Base-by-base conservation (phyloP, 2,888 invertebrate genomes). In the Lucinisca nassula region DNA sequence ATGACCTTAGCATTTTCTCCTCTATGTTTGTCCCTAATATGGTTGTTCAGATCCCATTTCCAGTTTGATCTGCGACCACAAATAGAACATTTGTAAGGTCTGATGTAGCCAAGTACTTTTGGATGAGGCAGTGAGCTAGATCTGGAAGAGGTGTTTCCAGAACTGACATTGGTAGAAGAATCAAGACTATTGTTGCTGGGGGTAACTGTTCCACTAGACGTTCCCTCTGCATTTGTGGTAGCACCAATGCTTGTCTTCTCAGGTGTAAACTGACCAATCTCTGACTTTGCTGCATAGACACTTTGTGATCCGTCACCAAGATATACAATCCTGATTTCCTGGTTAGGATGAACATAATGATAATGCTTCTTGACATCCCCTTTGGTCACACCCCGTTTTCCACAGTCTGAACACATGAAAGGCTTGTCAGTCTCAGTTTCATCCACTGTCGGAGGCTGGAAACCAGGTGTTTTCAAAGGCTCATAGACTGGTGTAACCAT, bases 21-120 rank as follows among this genome's bases (percentile, higher is more conserved):
- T 32, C 92, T 92, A 89, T 96, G 96, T 70, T 93, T 92, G 21
- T 93, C 91, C 55, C 95, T 88, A 91, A 99, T 99, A 96, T 99
- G 99, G 96, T 99, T 99, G 72, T 98, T 99, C 86, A 99, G 98
- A 96, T 99, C 99, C 99, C 99, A 99, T 92, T 99, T 97, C 99
- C 99, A 99, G 96, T 99, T 99, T 51, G 99, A 99, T 92, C 98
- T 98, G 95, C 99, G 98, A 79, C 98, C 98, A 97, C 99, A 99
- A 24, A 98, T 97, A 0, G 99, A 99, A 96, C 99, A 99, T 96
- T 99, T 98, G 96, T 99, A 99, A 0, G 99, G 99, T 72, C 94
- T 93, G 30, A 93, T 92, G 82, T 95, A 95, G 21, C 94, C 94
- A 88, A 93, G 92, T 37, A 90, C 88, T 84, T 93, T 94, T 0